Evolutionary conservation across 1,140 invertebrate species (phyloP).

Genomic region (Lordiphosa collinella): DNA sequence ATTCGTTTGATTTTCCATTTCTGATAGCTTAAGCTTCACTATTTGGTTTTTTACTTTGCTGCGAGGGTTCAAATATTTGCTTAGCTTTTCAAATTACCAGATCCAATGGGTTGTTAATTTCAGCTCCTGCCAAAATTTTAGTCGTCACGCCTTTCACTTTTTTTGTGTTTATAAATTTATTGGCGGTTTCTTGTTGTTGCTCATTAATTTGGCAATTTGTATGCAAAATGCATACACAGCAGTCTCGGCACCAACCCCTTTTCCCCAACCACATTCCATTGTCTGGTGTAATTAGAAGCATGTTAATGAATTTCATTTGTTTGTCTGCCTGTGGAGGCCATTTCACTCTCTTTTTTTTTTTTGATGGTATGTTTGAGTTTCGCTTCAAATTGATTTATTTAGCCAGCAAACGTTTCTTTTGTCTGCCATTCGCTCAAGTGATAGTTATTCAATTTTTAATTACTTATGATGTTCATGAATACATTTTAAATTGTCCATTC

Average conservation of each 20-base stretch:
- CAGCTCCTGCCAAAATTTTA: constrained; percentile 2
- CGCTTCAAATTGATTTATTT: constrained; percentile 27
- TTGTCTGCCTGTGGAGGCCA: constrained; percentile 44
- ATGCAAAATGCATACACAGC: constrained; percentile 70
- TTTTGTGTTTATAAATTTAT: constrained; percentile 45
- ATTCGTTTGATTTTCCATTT: too few relatives aligned
- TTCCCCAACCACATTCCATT: constrained; percentile 23
- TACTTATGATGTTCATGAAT: constrained; percentile 53
- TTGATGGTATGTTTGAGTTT: too few relatives aligned
- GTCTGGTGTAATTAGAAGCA: constrained; percentile 71
- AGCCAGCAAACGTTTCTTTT: constrained; percentile 34
- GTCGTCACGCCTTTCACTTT: constrained; percentile 1
- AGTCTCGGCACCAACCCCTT: not conserved
- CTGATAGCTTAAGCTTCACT: not conserved
- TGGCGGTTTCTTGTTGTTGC: constrained; percentile 29
- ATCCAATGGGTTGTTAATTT: constrained; percentile 43
- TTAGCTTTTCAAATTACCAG: constrained; percentile 38
- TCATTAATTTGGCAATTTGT: constrained; percentile 76
- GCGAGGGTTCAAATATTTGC: constrained; percentile 39
- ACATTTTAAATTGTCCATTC: constrained; percentile 55
- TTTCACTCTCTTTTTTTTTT: constrained; percentile 14
- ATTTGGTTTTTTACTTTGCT: not conserved
- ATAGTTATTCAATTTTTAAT: constrained; percentile 77
- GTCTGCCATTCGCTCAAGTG: constrained; percentile 29
- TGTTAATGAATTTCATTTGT: constrained; percentile 76